A percentile compares a stretch with the other conserved stretches of the same genome.
phyloP scores from a whole-genome alignment of 2,888 invertebrate genomes.

The Neoascia interrupta region DNA sequence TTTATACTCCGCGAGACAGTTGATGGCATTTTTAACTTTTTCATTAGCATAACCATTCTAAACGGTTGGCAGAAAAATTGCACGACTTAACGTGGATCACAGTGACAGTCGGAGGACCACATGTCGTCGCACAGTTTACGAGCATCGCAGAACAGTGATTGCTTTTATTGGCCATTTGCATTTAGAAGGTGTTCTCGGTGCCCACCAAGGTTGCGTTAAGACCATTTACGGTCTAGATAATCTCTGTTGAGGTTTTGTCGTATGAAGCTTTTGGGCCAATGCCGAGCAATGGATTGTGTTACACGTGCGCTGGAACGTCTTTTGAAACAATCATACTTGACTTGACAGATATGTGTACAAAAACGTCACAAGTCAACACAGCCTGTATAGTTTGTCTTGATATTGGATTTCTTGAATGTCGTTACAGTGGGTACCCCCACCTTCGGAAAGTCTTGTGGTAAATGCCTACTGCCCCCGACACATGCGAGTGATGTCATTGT shows the following conservation, averaged over 20 bases:
- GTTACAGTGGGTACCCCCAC: neutral
- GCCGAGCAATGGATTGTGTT: conserved; percentile 38
- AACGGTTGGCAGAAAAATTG: conserved; percentile 30
- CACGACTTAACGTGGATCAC: too few species aligned
- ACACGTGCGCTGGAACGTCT: conserved; percentile 14
- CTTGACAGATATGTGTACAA: conserved; percentile 2
- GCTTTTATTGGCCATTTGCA: conserved; percentile 17
- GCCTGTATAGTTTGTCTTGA: conserved; percentile 52
- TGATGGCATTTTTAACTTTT: conserved; percentile 19
- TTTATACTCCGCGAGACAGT: conserved; percentile 3
- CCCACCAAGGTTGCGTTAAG: conserved; percentile 18
- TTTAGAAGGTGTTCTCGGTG: conserved; percentile 18
- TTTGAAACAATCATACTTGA: conserved; percentile 1
- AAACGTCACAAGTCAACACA: conserved; percentile 29
- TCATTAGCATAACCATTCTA: conserved; percentile 50
- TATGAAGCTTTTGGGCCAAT: conserved; percentile 42
- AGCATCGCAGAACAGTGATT: conserved; percentile 15
- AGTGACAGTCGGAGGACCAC: too few species aligned
- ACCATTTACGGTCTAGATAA: conserved; percentile 60
- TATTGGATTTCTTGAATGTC: conserved; percentile 36
- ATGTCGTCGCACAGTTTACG: conserved; percentile 1
- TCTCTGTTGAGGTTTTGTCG: conserved; percentile 24
- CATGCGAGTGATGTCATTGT: conserved; percentile 56
- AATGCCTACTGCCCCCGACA: conserved; percentile 19
- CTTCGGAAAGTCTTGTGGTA: conserved; percentile 17